Evolutionary conservation across 2,113 vertebrate species (phyloP).

Genomic region (Callipepla squamata): DNA sequence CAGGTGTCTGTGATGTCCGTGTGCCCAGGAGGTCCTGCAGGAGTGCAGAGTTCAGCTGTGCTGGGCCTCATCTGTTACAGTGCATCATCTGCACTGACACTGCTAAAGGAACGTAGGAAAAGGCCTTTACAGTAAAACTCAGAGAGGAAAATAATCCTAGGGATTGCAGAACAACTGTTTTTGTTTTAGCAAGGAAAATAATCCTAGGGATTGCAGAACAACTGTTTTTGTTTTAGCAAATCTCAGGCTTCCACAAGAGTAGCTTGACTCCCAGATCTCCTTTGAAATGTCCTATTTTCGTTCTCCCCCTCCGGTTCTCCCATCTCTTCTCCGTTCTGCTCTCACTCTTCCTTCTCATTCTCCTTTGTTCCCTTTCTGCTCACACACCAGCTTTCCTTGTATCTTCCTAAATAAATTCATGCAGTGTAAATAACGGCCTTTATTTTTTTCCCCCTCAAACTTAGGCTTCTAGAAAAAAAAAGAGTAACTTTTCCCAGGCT

Average conservation of each 20-base stretch:
- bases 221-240: background rate
- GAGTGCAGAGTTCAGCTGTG: accelerated
- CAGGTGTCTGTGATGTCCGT: accelerated
- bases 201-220: background rate
- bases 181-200: background rate
- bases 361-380: background rate
- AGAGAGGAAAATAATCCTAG: background rate
- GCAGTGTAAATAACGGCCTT: background rate
- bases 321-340: background rate
- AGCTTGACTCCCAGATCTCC: background rate
- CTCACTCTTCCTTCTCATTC: background rate
- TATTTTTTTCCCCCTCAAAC: background rate
- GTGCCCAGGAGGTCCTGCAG: background rate
- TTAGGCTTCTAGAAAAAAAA: background rate
- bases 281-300: background rate
- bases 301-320: background rate
- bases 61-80: background rate
- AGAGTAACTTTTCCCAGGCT: background rate
- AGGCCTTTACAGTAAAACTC: too few relatives aligned
- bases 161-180: background rate
- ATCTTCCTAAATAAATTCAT: background rate
- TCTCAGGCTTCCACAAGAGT: background rate
- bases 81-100: background rate
- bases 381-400: background rate
- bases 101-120: background rate